phyloP scores from a whole-genome alignment of 2,797 vertebrate species.

The Paguma larvata region DNA sequence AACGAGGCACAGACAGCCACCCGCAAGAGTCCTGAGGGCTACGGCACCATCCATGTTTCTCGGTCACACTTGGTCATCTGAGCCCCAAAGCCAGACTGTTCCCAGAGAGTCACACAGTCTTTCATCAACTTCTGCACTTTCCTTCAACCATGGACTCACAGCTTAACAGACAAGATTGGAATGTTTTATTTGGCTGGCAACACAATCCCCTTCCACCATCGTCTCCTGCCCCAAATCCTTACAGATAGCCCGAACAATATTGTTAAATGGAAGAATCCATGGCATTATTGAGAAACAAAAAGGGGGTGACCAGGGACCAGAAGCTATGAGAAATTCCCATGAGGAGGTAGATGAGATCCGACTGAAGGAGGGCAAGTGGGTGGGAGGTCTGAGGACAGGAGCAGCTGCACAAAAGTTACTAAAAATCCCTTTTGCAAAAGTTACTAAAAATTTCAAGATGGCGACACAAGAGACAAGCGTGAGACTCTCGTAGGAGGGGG shows the following conservation, averaged over 20 bases:
- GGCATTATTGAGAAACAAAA: background rate
- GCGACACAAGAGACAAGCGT: background rate
- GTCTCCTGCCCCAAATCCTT: background rate
- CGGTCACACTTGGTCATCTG: background rate
- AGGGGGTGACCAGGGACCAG: background rate
- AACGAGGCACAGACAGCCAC: background rate
- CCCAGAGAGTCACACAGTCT: background rate
- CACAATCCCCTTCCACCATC: background rate
- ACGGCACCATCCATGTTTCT: background rate
- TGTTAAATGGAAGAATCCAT: background rate
- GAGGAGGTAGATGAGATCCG: background rate
- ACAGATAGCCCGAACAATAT: background rate
- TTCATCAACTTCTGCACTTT: background rate
- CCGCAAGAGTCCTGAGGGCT: background rate
- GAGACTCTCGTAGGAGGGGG: background rate
- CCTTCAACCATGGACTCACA: background rate
- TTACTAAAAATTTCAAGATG: background rate
- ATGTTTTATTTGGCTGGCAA: background rate
- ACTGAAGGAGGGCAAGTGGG: background rate
- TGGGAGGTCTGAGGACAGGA: background rate
- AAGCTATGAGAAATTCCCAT: background rate
- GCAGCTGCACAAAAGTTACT: background rate
- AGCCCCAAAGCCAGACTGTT: background rate
- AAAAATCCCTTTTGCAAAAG: background rate
- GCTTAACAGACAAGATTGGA: background rate